phyloP scores from a whole-genome alignment of 2,888 invertebrate genomes.

The Uloborus plumipes region DNA sequence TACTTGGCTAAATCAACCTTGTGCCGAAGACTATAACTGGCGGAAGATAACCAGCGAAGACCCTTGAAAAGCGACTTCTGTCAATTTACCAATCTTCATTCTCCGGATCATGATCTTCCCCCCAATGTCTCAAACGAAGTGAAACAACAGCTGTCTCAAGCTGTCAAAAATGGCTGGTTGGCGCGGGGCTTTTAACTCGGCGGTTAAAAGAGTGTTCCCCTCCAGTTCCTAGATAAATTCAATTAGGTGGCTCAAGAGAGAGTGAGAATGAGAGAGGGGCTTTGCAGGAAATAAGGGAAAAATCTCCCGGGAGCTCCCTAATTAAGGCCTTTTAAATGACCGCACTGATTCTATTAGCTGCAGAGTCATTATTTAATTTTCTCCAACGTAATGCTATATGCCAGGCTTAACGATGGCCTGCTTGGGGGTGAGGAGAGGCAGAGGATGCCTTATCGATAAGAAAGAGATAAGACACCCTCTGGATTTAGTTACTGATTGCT shows the following conservation, averaged over 20 bases:
- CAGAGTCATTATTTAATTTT: slow-evolving; percentile 53
- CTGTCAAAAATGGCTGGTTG: too few species aligned
- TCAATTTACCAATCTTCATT: too few species aligned
- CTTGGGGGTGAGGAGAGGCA: slow-evolving; percentile 7
- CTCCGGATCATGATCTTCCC: too few species aligned
- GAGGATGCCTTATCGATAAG: slow-evolving; percentile 26
- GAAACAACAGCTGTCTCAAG: too few species aligned
- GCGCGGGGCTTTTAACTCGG: too few species aligned
- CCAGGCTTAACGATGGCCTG: slow-evolving; percentile 40
- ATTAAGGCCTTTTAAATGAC: slow-evolving; percentile 58
- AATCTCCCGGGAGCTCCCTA: slow-evolving; percentile 17
- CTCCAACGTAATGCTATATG: slow-evolving; percentile 30
- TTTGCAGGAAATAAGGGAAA: slow-evolving; percentile 13
- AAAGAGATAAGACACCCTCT: slow-evolving; percentile 22
- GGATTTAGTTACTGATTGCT: too few species aligned
- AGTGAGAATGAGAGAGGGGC: slow-evolving; percentile 10
- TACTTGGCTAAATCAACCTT: too few species aligned
- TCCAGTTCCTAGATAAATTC: slow-evolving; percentile 28
- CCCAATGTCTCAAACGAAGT: too few species aligned
- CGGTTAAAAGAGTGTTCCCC: too few species aligned
- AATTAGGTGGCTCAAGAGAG: slow-evolving; percentile 24
- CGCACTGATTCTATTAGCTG: slow-evolving; percentile 56
- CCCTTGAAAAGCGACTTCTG: too few species aligned
- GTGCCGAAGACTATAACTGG: too few species aligned
- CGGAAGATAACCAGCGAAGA: too few species aligned